phyloP scores from a whole-genome alignment of 2,888 invertebrate species.

The Lamellibrachia columna region DNA sequence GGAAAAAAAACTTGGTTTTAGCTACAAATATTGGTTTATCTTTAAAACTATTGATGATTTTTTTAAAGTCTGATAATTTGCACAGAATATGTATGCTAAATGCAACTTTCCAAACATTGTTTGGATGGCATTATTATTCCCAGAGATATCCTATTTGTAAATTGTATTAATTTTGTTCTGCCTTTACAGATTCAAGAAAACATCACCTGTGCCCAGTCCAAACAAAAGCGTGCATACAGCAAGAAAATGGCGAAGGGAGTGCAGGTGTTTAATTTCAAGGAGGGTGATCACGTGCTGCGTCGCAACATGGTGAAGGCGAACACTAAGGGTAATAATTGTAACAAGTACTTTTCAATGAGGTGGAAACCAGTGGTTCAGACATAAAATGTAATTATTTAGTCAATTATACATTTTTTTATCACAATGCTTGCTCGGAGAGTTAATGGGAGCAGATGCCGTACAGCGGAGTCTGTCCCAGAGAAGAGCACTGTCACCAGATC shows the following conservation, averaged over 20 bases:
- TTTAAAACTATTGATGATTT: too few relatives aligned
- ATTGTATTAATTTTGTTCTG: not conserved
- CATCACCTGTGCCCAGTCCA: not conserved
- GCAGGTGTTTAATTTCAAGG: not conserved
- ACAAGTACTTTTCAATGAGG: not conserved
- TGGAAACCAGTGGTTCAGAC: not conserved
- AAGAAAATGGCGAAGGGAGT: not conserved
- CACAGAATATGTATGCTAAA: too few relatives aligned
- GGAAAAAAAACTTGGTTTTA: too few relatives aligned
- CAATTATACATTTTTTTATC: too few relatives aligned
- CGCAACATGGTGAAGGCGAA: not conserved
- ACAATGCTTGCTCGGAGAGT: too few relatives aligned
- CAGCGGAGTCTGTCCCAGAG: too few relatives aligned
- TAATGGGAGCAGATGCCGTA: too few relatives aligned
- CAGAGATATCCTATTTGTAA: not conserved
- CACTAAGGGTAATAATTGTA: not conserved
- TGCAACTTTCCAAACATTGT: too few relatives aligned
- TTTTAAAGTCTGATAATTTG: too few relatives aligned
- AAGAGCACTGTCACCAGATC: too few relatives aligned
- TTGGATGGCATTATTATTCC: not conserved
- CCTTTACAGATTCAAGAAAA: not conserved
- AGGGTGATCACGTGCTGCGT: not conserved
- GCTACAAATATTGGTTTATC: too few relatives aligned
- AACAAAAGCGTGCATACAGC: not conserved
- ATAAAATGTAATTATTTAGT: too few relatives aligned